A percentile compares a stretch with the other conserved stretches of the same genome.
Evolutionary conservation across 53 echinoderm and acorn worm species (phyloP).

Genomic region (Patiria pectinifera): DNA sequence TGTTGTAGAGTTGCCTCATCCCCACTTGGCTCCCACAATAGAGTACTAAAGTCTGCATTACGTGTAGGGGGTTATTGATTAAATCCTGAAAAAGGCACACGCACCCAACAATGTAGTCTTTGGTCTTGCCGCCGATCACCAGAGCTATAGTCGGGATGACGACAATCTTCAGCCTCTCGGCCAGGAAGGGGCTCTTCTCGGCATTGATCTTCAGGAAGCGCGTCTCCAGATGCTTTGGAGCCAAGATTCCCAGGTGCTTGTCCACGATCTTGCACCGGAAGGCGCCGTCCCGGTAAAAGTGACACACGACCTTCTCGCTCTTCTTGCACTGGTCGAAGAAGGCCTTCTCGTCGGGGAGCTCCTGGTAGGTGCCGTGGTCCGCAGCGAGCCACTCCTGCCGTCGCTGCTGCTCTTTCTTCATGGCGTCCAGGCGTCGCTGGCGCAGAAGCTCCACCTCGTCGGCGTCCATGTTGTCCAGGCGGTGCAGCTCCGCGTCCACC

Average conservation of each 20-base stretch:
- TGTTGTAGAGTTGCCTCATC: no score
- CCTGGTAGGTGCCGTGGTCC: conserved; percentile 90
- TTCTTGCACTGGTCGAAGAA: conserved; percentile 98
- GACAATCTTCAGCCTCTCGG: conserved; percentile 81
- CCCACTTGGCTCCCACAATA: no score
- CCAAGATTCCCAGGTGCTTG: conserved; percentile 81
- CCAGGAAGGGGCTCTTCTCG: conserved; percentile 93
- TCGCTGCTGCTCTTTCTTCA: conserved; percentile 81
- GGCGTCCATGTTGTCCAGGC: conserved; percentile 85
- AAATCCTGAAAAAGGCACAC: background rate
- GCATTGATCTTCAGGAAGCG: conserved; percentile 96
- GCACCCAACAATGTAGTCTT: conserved; percentile 98
- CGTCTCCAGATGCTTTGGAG: conserved; percentile 92
- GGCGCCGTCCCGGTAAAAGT: conserved; percentile 94
- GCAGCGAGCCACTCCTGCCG: conserved; percentile 81
- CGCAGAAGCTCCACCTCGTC: conserved; percentile 89
- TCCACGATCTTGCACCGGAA: conserved; percentile 92
- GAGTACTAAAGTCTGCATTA: background rate
- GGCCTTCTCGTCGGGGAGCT: conserved; percentile 93
- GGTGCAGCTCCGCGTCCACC: conserved; percentile 89
- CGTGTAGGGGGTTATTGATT: background rate
- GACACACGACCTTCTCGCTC: conserved; percentile 89
- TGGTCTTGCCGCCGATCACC: conserved; percentile 87
- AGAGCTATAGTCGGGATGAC: conserved; percentile 93
- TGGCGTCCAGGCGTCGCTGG: conserved; percentile 74